These are phyloP conservation scores for Elegia similella DNA, from an alignment of 2,888 invertebrate species.

Conservation along the genomic window DNA sequence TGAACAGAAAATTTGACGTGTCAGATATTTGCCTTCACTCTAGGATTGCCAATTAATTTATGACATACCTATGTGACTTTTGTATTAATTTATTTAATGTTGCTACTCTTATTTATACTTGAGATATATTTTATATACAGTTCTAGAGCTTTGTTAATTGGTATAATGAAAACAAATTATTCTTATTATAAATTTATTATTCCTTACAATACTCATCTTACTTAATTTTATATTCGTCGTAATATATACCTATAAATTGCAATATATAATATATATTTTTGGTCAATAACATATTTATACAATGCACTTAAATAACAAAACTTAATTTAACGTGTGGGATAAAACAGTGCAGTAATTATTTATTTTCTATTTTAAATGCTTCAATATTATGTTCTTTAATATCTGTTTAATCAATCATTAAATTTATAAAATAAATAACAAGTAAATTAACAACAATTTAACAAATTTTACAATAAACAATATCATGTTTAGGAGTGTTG, in stretches of 20 bases:
- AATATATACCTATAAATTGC: constrained; percentile 32
- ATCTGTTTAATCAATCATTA: constrained; percentile 2
- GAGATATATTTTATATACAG: background rate
- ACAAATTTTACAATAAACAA: constrained; percentile 21
- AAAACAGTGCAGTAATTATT: constrained; percentile 58
- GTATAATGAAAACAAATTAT: constrained; percentile 20
- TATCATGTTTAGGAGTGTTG: background rate
- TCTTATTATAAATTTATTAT: constrained; percentile 50
- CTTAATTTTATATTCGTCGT: constrained; percentile 36
- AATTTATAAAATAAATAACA: constrained; percentile 19
- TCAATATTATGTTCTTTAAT: constrained; percentile 30
- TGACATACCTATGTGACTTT: no score
- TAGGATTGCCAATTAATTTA: no score
- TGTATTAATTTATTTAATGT: no score
- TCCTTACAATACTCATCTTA: constrained; percentile 39
- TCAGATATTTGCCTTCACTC: no score
- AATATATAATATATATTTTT: constrained; percentile 45
- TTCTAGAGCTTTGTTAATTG: background rate
- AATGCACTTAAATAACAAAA: constrained; percentile 33
- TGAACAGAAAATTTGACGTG: no score
- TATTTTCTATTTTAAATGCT: constrained; percentile 50
- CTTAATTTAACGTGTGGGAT: constrained; percentile 52
- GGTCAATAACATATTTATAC: constrained; percentile 46
- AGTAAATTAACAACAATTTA: constrained; percentile 21
- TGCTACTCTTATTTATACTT: no score